Evolutionary conservation across 2,888 invertebrate species (phyloP).

Genomic region (Drosophila nigricruria): DNA sequence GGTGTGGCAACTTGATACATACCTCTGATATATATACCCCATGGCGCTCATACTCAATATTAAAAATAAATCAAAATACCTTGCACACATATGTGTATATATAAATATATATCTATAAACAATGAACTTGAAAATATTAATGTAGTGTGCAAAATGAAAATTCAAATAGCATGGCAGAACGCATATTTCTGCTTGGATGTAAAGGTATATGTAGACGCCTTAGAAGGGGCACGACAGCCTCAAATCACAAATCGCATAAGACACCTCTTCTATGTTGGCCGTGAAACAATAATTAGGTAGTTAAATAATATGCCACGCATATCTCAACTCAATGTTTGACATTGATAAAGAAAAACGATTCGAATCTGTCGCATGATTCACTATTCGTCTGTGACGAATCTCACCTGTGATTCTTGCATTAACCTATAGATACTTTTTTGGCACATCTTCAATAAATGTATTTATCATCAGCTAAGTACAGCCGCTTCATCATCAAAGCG

Average conservation of each 20-base stretch:
- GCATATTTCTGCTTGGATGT: constrained; percentile 39
- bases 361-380: constrained; percentile 49
- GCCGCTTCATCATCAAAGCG: constrained; percentile 36
- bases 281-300: constrained; percentile 59
- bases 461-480: constrained; percentile 55
- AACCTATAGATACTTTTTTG: constrained; percentile 55
- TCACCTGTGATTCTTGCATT: constrained; percentile 44
- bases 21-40: constrained; percentile 29
- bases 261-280: constrained; percentile 54
- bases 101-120: constrained; percentile 30
- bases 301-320: constrained; percentile 14
- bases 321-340: constrained; percentile 42
- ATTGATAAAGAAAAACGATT: constrained; percentile 35
- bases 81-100: constrained; percentile 13
- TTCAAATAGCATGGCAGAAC: constrained; percentile 35
- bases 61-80: constrained; percentile 56
- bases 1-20: constrained; percentile 42
- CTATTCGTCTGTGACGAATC: constrained; percentile 68
- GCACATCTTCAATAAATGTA: constrained; percentile 58
- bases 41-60: constrained; percentile 20
- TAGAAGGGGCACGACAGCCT: constrained; percentile 30
- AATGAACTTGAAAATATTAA: constrained; percentile 70
- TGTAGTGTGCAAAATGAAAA: constrained; percentile 30
- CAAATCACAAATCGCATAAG: constrained; percentile 40
- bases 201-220: constrained; percentile 9